Conservation (phyloP, 2,888 invertebrate genomes). For the Scaptodrosophila latifasciaeformis region DNA sequence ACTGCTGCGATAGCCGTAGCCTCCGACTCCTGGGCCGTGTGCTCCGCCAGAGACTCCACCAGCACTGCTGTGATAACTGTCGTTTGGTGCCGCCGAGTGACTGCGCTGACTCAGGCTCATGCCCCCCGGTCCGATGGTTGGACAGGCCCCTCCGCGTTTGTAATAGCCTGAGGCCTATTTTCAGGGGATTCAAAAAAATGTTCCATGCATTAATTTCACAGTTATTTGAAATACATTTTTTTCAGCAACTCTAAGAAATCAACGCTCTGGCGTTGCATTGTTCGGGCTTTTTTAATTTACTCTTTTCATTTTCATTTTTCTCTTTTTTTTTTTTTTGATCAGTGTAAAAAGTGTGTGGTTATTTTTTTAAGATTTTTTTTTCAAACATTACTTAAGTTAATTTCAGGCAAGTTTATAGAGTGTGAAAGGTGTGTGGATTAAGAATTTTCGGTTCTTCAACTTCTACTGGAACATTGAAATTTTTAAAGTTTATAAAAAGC, state of each 20-base stretch:
- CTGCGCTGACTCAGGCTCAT: conserved; percentile 80
- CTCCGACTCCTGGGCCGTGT: conserved; percentile 38
- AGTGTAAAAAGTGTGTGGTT: not conserved
- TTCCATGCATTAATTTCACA: too few relatives aligned
- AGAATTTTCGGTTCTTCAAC: conserved; percentile 44
- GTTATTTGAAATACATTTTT: too few relatives aligned
- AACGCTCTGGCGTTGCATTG: conserved; percentile 6
- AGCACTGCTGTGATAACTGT: conserved; percentile 70
- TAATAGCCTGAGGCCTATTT: conserved; percentile 72
- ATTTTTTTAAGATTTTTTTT: not conserved
- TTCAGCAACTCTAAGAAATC: too few relatives aligned
- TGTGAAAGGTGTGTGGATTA: conserved; percentile 27
- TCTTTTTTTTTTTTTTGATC: not conserved
- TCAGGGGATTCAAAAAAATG: too few relatives aligned
- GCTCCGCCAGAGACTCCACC: conserved; percentile 22
- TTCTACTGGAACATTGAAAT: conserved; percentile 53
- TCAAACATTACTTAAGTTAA: conserved; percentile 33
- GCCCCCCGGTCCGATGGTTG: conserved; percentile 74
- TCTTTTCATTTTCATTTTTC: not conserved
- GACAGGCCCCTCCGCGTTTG: conserved; percentile 69
- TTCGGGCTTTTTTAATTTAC: not conserved
- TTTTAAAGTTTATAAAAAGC: conserved; percentile 17
- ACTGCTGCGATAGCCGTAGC: conserved; percentile 79
- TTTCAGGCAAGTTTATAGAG: conserved; percentile 11
- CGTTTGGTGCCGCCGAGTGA: conserved; percentile 88